Conservation (phyloP, 1,140 invertebrate genomes). For the Cyclina sinensis region DNA sequence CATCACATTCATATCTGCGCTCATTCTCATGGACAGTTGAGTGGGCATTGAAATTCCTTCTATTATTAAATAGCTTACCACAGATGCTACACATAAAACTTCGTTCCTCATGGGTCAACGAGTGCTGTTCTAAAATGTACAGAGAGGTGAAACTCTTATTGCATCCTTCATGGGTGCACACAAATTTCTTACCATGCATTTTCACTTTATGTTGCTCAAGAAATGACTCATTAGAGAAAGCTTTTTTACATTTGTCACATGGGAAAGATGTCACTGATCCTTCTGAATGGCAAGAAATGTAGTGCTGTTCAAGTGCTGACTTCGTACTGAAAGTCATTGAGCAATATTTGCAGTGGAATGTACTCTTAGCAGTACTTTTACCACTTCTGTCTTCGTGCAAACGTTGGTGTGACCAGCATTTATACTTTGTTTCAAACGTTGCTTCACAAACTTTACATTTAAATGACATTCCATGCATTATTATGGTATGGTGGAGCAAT, state of each 20-base stretch:
- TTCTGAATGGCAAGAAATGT: background rate
- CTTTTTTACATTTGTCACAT: slow-evolving; percentile 41
- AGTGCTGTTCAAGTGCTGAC: background rate
- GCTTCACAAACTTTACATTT: background rate
- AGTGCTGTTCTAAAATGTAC: background rate
- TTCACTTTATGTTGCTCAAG: slow-evolving; percentile 10
- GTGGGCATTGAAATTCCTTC: background rate
- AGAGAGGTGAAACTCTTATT: background rate
- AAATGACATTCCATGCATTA: background rate
- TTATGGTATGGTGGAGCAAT: slow-evolving; percentile 6
- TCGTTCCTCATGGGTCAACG: background rate
- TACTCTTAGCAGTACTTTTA: background rate
- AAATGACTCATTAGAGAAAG: background rate
- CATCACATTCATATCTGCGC: slow-evolving; percentile 17
- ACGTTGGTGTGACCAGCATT: background rate
- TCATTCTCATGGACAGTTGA: background rate
- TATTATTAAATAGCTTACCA: slow-evolving; percentile 12
- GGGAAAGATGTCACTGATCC: background rate
- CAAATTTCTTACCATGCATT: background rate
- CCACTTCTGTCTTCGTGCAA: background rate
- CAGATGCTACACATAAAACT: slow-evolving; percentile 46
- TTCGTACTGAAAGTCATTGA: background rate
- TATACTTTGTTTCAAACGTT: background rate
- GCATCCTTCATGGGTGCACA: background rate
- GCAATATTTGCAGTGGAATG: background rate